Conservation (phyloP, 53 echinoderm and acorn worm species). For the Crossaster papposus region DNA sequence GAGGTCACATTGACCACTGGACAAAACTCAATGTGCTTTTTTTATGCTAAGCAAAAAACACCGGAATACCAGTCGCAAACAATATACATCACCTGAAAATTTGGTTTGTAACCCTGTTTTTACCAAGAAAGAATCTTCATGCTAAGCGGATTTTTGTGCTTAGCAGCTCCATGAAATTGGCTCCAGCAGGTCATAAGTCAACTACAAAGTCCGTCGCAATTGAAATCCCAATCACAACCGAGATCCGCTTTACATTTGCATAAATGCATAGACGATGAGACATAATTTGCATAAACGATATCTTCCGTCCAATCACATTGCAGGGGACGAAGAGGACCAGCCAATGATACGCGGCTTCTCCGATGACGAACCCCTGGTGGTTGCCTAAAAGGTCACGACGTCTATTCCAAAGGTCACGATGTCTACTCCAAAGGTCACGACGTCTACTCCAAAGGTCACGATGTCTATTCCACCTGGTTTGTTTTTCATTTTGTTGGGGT, state of each 20-base stretch:
- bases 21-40: too few species aligned
- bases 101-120: too few species aligned
- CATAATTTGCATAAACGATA: neutral
- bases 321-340: constrained; percentile 90
- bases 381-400: constrained; percentile 66
- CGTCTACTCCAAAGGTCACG: neutral
- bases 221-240: neutral
- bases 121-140: too few species aligned
- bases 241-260: neutral
- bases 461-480: neutral
- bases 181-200: too few species aligned
- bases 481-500: neutral
- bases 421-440: neutral
- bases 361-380: constrained; percentile 94
- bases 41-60: too few species aligned
- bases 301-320: constrained; percentile 43
- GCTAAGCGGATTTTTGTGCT: too few species aligned
- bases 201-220: too few species aligned
- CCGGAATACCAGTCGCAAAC: too few species aligned
- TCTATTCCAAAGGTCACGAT: neutral
- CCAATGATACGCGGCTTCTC: constrained; percentile 99
- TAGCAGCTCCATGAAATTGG: too few species aligned
- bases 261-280: constrained; percentile 25
- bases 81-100: too few species aligned
- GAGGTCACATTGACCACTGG: too few species aligned